Conservation (phyloP, 2,888 invertebrate genomes). For the Lucinisca nassula region DNA sequence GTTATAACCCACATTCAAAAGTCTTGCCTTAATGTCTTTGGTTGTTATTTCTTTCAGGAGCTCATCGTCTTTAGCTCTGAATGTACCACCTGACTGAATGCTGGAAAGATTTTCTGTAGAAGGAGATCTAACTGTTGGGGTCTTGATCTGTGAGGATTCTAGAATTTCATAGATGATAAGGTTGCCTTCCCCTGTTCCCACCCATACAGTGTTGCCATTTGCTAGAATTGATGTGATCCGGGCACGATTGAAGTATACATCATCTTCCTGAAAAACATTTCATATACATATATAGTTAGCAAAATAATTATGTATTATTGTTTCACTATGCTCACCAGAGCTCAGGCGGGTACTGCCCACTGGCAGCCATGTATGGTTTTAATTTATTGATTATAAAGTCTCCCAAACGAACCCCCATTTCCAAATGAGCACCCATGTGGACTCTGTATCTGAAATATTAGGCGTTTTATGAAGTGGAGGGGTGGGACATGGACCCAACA, state of each 20-base stretch:
- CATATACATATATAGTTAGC: too few species aligned
- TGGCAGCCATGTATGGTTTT: too few species aligned
- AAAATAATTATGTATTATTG: too few species aligned
- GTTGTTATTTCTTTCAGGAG: background rate
- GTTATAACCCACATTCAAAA: background rate
- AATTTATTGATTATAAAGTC: too few species aligned
- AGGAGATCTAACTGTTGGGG: conserved; percentile 77
- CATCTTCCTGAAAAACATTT: conserved; percentile 87
- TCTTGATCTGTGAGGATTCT: conserved; percentile 72
- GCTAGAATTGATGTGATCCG: conserved; percentile 88
- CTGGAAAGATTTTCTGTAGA: conserved; percentile 69
- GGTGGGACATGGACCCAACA: too few species aligned
- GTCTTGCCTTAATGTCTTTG: background rate
- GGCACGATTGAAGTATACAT: conserved; percentile 85
- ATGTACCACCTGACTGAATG: conserved; percentile 12
- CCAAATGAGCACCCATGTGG: too few species aligned
- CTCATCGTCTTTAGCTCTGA: background rate
- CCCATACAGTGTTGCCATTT: conserved; percentile 88
- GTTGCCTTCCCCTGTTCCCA: conserved; percentile 89
- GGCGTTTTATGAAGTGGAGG: too few species aligned
- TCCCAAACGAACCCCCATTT: too few species aligned
- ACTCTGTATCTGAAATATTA: too few species aligned
- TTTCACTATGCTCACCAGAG: too few species aligned
- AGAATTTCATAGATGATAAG: conserved; percentile 86
- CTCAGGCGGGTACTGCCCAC: too few species aligned